phyloP scores from a whole-genome alignment of 2,888 invertebrate genomes.

The Euzophera pinguis region DNA sequence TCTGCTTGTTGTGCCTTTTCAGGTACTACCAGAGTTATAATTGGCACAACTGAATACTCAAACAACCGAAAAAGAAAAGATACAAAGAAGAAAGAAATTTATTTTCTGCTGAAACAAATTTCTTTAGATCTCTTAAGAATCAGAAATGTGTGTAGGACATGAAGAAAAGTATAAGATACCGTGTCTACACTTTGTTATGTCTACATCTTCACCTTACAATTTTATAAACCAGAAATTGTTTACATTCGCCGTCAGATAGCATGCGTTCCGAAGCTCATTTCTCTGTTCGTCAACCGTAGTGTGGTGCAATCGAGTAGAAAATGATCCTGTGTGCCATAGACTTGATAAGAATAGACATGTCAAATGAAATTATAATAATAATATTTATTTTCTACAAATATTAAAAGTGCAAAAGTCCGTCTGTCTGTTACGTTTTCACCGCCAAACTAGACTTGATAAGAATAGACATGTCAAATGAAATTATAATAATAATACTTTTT shows the following conservation, averaged over 20 bases:
- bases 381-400: too few species aligned
- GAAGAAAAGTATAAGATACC: neutral
- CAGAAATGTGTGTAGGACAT: too few species aligned
- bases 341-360: neutral
- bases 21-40: too few species aligned
- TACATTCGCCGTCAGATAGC: conserved; percentile 10
- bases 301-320: conserved; percentile 11
- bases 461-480: neutral
- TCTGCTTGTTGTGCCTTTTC: too few species aligned
- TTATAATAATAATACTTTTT: too few species aligned
- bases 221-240: conserved; percentile 10
- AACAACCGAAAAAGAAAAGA: too few species aligned
- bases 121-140: too few species aligned
- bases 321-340: conserved; percentile 4
- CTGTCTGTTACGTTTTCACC: too few species aligned
- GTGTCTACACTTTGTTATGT: neutral
- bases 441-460: neutral
- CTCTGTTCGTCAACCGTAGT: conserved; percentile 12
- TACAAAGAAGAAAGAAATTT: too few species aligned
- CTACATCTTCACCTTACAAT: neutral
- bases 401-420: too few species aligned
- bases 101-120: too few species aligned
- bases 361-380: neutral
- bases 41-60: too few species aligned
- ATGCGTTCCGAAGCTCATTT: conserved; percentile 12